phyloP scores from a whole-genome alignment of 2,113 vertebrate species.

The Apus apus region DNA sequence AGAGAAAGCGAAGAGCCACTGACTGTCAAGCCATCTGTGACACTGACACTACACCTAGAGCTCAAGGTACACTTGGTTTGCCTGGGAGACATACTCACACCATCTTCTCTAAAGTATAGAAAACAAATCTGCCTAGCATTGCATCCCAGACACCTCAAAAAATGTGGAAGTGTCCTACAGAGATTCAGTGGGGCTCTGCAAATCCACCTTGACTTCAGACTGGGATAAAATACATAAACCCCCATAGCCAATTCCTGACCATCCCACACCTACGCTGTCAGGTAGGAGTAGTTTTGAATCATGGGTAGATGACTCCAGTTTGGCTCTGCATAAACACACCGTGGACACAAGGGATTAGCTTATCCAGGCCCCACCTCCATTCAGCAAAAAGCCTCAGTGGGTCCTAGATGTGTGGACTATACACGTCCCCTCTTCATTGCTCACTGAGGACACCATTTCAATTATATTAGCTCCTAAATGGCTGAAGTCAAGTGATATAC shows the following conservation, averaged over 20 bases:
- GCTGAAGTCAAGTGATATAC: background rate
- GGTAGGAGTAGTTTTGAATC: background rate
- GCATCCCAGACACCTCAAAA: background rate
- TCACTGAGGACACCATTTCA: background rate
- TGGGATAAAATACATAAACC: background rate
- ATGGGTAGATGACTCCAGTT: fast-evolving
- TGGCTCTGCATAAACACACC: background rate
- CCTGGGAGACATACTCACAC: background rate
- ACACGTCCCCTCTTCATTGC: background rate
- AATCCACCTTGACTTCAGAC: background rate
- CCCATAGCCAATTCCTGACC: background rate
- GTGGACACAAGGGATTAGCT: background rate
- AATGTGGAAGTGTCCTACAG: background rate
- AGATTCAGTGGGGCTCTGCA: background rate
- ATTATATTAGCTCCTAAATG: background rate
- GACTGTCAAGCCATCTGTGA: background rate
- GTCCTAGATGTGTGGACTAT: background rate
- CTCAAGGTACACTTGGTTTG: background rate
- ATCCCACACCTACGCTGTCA: background rate
- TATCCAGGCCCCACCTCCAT: background rate
- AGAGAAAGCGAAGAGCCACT: background rate
- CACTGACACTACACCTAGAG: background rate
- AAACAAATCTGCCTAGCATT: background rate
- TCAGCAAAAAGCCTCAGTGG: background rate
- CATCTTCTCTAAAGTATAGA: background rate